Base-by-base conservation (phyloP, 2,113 vertebrate species). In the Hippocampus zosterae region DNA sequence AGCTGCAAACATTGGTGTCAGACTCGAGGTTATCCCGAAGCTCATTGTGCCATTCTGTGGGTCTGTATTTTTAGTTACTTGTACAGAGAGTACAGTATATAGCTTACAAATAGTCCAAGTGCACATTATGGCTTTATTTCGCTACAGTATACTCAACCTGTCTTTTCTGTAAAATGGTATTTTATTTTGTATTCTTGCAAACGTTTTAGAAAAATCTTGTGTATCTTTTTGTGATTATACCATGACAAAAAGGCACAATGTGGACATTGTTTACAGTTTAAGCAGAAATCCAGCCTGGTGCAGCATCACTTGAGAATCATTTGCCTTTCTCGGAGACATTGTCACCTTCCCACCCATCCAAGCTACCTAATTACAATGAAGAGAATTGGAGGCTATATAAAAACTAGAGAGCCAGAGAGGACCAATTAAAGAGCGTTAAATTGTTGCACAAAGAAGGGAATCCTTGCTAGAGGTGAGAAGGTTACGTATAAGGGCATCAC, bases 321-420 rank as follows among this genome's bases (percentile, higher is more conserved):
- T 82, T 79, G 71, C 71, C 75, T 83, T 72, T 81, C 79, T 73
- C 25, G 18, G 73, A 78, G 76, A 77, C 72, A 72, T 80, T 15
- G n/a, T 81, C 82, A 84, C 84, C 84, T 87, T 79, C 75, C 71
- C 75, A 59, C 73, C 71, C 74, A 73, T 83, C 70, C 72, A 23
- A 68, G 69, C 50, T 67, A 63, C 74, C 78, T 86, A 83, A 88
- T 89, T 80, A 85, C 81, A 84, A 78, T 78, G 78, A 71, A 82
- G 81, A 76, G 70, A 72, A 79, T 79, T 78, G 60, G 77, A 79
- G 81, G 83, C 63, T 75, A 29, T 63, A 65, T 64, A 23, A 61
- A 46, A 52, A 44, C 65, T 25, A 63, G 55, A 65, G 55, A 46
- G 56, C n/a, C 16, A 29, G 33, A 63, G 19, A 73, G 63, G 48